Base-by-base conservation (phyloP, 2,797 vertebrate genomes). In the Spheniscus humboldti region DNA sequence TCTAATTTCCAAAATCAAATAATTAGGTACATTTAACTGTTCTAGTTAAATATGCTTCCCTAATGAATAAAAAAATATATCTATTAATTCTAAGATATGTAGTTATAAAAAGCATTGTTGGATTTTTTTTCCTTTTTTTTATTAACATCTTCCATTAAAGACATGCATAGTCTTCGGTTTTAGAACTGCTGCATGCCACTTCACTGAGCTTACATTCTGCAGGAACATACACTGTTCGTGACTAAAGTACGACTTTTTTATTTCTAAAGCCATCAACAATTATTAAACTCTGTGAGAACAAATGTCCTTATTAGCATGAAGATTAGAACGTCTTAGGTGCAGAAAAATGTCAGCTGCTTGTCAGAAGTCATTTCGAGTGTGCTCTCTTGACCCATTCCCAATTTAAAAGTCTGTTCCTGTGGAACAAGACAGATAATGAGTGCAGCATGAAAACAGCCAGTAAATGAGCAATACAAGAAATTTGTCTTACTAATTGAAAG, bases 401-500 rank as follows among this genome's bases (percentile, higher is more conserved):
- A 87, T 96, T 94, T 97, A 95, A 92, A 92, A 96, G 68, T 77
- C 85, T 84, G 52, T 35, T 96, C 73, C 83, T 41, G n/a, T 78
- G 74, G 71, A 96, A 94, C 68, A 71, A 77, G 92, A 87, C 45
- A 37, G 86, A 82, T 95, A 96, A 97, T 67, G 85, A 97, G 88
- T 74, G 66, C 62, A 52, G 92, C 87, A 85, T n/a, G 64, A 73
- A 95, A 94, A 87, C 69, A 94, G 72, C 41, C 93, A 74, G 71
- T 60, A 97, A 97, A 94, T 90, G 92, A 97, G 95, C 91, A 94
- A 92, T 60, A 31, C 37, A 74, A 73, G 64, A 71, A 94, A 93
- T 94, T 95, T 95, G 89, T 94, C 95, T 94, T 90, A 81, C 91
- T 95, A 95, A 97, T 94, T 97, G 94, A 95, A 96, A 88, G 87